Percentiles rank a stretch among this genome's conserved stretches.
Evolutionary conservation across 1,140 invertebrate genomes (phyloP).

Genomic region (Panulirus ornatus): DNA sequence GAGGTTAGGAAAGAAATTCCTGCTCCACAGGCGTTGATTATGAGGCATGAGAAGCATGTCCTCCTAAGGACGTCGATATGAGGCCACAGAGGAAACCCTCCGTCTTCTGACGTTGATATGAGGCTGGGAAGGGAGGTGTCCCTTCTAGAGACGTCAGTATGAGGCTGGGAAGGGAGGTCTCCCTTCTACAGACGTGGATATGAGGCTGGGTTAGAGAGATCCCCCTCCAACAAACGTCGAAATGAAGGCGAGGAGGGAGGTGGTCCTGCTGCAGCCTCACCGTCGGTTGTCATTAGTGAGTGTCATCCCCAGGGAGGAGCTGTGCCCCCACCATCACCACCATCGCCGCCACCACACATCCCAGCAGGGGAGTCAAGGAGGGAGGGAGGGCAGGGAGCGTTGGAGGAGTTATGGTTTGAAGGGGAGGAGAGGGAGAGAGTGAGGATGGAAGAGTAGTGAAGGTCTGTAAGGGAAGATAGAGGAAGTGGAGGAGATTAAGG

Average conservation of each 20-base stretch:
- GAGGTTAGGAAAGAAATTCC: no score
- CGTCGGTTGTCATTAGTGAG: background rate
- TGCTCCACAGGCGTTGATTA: no score
- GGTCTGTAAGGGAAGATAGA: background rate
- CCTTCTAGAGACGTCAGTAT: background rate
- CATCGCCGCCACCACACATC: background rate
- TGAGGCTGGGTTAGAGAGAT: no score
- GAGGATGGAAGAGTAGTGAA: background rate
- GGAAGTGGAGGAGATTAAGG: background rate
- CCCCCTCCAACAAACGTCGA: background rate
- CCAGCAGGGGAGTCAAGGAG: background rate
- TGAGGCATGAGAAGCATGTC: no score
- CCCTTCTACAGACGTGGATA: no score
- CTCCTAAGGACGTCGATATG: no score
- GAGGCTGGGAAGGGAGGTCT: no score
- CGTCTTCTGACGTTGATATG: no score
- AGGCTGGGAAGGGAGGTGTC: no score
- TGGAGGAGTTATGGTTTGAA: no score
- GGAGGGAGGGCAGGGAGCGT: background rate
- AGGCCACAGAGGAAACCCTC: no score
- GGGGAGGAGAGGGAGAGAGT: background rate
- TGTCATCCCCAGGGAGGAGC: background rate
- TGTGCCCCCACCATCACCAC: background rate
- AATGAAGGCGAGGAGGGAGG: background rate
- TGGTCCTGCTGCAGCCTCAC: background rate